Percentiles rank a stretch among this genome's conserved stretches.
These are phyloP conservation scores for Psittacula derbiana DNA, from an alignment of 2,797 vertebrate genomes.

Conservation along the genomic window DNA sequence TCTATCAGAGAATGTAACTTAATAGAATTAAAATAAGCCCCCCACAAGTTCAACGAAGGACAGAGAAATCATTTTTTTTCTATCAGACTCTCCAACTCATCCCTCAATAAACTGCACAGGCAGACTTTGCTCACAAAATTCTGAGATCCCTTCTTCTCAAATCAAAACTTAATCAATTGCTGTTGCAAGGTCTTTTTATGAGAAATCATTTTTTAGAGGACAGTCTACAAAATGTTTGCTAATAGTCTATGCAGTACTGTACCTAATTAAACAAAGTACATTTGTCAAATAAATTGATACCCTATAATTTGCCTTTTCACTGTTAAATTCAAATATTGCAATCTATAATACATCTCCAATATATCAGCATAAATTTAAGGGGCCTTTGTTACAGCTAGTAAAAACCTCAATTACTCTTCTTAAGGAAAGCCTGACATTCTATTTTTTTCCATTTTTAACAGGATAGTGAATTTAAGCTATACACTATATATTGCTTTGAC, in stretches of 20 bases:
- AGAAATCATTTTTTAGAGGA: not conserved
- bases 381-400: not conserved
- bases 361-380: not conserved
- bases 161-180: not conserved
- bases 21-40: not conserved
- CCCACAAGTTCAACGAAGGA: not conserved
- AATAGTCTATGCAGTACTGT: not conserved
- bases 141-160: not conserved
- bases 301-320: not conserved
- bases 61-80: not conserved
- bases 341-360: conserved; percentile 25
- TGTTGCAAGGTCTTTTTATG: not conserved
- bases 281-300: conserved; percentile 45
- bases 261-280: conserved; percentile 37
- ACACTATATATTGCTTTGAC: not conserved
- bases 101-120: not conserved
- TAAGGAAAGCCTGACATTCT: not conserved
- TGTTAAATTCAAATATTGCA: not conserved
- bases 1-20: not conserved
- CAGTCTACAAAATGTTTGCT: conserved; percentile 1
- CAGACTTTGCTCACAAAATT: not conserved
- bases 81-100: not conserved
- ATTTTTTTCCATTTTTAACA: not conserved
- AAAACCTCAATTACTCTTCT: not conserved
- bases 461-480: not conserved